These are phyloP conservation scores for Passer montanus DNA, from an alignment of 2,113 vertebrate genomes.

Conservation along the genomic window DNA sequence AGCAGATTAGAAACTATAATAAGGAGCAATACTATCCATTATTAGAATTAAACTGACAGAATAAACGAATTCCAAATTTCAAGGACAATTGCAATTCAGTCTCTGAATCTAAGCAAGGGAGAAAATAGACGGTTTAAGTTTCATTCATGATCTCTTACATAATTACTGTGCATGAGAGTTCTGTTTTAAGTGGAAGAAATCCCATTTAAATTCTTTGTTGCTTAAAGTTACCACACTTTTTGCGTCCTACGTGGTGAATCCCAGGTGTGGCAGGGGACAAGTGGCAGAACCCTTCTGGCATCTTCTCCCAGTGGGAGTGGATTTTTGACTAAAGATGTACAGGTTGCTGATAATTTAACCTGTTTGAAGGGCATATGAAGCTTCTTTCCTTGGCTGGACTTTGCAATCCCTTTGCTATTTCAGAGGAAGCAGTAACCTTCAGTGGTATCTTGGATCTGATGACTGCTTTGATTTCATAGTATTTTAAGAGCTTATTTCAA, in stretches of 20 bases:
- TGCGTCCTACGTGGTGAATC: rapidly evolving
- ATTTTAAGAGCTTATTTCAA: not conserved
- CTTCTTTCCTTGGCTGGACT: not conserved
- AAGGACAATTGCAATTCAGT: not conserved
- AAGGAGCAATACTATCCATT: not conserved
- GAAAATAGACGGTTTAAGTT: not conserved
- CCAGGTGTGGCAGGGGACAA: not conserved
- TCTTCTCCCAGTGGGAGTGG: not conserved
- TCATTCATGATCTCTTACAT: not conserved
- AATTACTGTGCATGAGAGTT: not conserved
- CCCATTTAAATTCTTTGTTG: not conserved
- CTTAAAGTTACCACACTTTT: not conserved
- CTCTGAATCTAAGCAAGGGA: not conserved
- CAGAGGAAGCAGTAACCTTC: not conserved
- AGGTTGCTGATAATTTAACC: not conserved
- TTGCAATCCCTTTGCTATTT: not conserved
- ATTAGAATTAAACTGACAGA: not conserved
- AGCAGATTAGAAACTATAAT: not conserved
- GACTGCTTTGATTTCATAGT: not conserved
- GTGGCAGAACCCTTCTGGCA: not conserved
- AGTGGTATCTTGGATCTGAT: not conserved
- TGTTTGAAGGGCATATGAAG: not conserved
- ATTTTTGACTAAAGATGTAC: not conserved
- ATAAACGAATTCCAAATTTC: not conserved
- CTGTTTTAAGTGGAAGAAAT: not conserved